phyloP scores from a whole-genome alignment of 2,113 vertebrate species.

The Athene noctua region DNA sequence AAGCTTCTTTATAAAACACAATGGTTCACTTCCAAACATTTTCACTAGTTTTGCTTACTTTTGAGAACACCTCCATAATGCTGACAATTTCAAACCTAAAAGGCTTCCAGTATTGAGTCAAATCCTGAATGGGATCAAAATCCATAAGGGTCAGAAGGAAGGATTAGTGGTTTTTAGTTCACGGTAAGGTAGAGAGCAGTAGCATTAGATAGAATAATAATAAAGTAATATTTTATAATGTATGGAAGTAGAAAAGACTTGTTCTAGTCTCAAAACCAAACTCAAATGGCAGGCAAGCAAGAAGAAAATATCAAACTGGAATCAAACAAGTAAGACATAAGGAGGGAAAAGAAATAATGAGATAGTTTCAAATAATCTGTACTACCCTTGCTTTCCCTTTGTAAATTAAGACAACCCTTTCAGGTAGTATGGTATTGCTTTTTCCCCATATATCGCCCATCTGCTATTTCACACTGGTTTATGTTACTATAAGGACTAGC shows the following conservation, averaged over 20 bases:
- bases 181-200: background rate
- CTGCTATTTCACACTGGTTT: background rate
- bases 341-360: background rate
- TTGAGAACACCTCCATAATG: background rate
- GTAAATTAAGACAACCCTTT: background rate
- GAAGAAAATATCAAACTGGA: background rate
- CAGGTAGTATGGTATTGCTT: background rate
- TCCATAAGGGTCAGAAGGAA: background rate
- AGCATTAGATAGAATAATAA: background rate
- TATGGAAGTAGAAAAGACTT: background rate
- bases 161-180: background rate
- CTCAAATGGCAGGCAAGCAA: background rate
- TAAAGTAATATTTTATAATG: background rate
- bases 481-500: background rate
- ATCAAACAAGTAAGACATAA: background rate
- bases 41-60: background rate
- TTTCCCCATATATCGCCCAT: background rate
- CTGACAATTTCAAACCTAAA: background rate
- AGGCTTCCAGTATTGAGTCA: background rate
- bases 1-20: background rate
- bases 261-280: background rate
- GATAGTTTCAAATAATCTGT: background rate
- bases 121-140: background rate
- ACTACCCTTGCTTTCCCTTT: background rate
- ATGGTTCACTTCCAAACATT: background rate